These are phyloP conservation scores for Pseudomyrmex pallidus DNA, from an alignment of 1,140 invertebrate species.

Conservation along the genomic window DNA sequence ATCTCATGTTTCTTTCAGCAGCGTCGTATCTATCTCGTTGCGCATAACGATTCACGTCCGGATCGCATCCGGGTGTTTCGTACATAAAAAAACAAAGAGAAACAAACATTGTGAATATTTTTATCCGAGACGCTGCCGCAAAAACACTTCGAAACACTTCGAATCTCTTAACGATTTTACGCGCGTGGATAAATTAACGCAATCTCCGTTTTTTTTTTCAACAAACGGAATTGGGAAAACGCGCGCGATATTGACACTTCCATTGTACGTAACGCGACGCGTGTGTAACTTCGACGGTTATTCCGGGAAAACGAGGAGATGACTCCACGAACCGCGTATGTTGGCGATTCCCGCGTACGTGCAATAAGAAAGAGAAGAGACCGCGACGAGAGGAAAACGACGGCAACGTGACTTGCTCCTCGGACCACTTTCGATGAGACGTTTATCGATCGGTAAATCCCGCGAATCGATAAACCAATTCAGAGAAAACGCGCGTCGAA, in stretches of 20 bases:
- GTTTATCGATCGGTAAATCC: conserved; percentile 29
- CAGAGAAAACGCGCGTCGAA: neutral
- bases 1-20: conserved; percentile 3
- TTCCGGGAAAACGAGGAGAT: conserved; percentile 7
- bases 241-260: too few relatives aligned
- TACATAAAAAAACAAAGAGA: neutral
- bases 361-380: conserved; percentile 16
- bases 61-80: conserved; percentile 28
- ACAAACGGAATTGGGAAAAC: too few relatives aligned
- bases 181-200: too few relatives aligned
- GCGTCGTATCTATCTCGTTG: neutral
- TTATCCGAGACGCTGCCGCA: neutral
- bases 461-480: conserved; percentile 55
- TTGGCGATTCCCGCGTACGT: neutral
- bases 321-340: neutral
- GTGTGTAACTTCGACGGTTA: conserved; percentile 12
- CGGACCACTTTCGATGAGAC: conserved; percentile 17
- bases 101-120: conserved; percentile 30
- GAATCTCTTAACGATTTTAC: too few relatives aligned
- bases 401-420: conserved; percentile 13
- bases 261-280: neutral
- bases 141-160: neutral
- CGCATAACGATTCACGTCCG: neutral
- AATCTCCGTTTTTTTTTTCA: too few relatives aligned
- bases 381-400: conserved; percentile 2